phyloP scores from a whole-genome alignment of 2,797 vertebrate species.

The Coreius guichenoti region DNA sequence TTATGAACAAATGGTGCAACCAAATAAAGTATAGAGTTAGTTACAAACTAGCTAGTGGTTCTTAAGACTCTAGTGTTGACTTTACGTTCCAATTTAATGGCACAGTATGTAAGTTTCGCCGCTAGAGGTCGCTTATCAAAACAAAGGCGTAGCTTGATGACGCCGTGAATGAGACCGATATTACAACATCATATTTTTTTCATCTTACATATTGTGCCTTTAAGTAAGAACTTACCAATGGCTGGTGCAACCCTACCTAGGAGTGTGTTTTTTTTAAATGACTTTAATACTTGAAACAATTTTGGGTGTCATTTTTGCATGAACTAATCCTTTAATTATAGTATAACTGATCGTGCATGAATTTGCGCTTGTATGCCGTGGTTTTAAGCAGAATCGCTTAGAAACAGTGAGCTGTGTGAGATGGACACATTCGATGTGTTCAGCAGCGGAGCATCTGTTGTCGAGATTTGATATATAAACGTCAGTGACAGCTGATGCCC shows the following conservation, averaged over 20 bases:
- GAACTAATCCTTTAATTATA: not conserved
- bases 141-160: too few relatives aligned
- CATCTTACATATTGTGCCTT: too few relatives aligned
- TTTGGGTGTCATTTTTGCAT: not conserved
- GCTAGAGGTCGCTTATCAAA: too few relatives aligned
- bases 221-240: not conserved
- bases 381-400: not conserved
- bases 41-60: not conserved
- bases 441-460: slow-evolving; percentile 18
- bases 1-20: not conserved
- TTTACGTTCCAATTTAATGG: too few relatives aligned
- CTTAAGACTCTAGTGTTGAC: not conserved
- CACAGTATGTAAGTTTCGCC: too few relatives aligned
- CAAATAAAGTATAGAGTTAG: not conserved
- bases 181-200: too few relatives aligned
- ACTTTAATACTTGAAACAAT: too few relatives aligned
- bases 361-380: not conserved
- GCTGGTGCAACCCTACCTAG: too few relatives aligned
- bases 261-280: too few relatives aligned
- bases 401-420: not conserved
- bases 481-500: slow-evolving; percentile 21
- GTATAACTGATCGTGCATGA: not conserved
- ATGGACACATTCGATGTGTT: not conserved
- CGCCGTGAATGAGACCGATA: too few relatives aligned
- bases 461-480: not conserved